Base-by-base conservation (phyloP, 1,140 invertebrate species). In the Triops cancriformis region DNA sequence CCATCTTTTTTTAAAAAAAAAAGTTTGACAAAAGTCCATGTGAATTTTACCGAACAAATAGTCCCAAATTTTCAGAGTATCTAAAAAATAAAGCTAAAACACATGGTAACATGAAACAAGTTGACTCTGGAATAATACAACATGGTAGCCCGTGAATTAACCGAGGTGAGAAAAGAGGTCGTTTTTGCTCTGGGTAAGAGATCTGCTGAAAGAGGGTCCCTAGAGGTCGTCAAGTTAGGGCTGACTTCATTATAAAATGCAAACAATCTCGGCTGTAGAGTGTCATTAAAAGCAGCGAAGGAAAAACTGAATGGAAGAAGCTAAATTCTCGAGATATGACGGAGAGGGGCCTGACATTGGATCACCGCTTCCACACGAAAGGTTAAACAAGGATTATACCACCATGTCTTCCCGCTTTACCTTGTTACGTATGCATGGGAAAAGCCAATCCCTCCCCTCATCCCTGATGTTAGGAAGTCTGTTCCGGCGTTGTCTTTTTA, bases 171-270 rank as follows among this genome's bases (percentile, higher is more conserved):
- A 31, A 23, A 42, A 23, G 51, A 23, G 45, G 45, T 14, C 23
- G 23, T 64, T 64, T 18, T 43, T 76, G 74, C 12, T 28, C 26
- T 42, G 26, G 37, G 74, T 45, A 43, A 43, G 42, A 11, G 26
- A 43, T 42, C 74, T 11, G 26, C 27, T 41, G 26, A 23, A 41
- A 76, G 37, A 43, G 74, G 74, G 26, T 42, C 73, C n/a, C 28
- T 43, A 76, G 45, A 76, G 74, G 28, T 76, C 45, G 74, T 76
- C 37, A 76, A 26, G 14, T 26, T 76, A 76, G 37, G 74, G 26
- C 74, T 76, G 74, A 41, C 74, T 76, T 76, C 74, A 76, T 76
- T 76, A 45, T 76, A 76, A 76, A 41, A 76, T 43, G 74, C 74
- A 45, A 45, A 42, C 37, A 76, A 76, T 27, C 74, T 45, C 45